These are phyloP conservation scores for Rhogogaster chlorosoma DNA, from an alignment of 2,888 invertebrate genomes.

Conservation along the genomic window DNA sequence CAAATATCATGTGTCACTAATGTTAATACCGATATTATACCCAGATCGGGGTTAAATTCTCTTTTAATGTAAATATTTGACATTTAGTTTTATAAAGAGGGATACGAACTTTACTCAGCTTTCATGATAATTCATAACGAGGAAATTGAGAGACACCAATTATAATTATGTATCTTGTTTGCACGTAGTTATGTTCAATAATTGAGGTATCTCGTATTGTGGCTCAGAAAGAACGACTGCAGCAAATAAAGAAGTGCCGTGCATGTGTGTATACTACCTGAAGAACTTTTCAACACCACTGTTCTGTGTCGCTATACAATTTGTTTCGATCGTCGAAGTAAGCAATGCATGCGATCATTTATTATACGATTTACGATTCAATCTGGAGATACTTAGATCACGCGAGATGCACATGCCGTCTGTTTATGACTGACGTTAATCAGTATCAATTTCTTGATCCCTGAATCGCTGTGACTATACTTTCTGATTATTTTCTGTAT, in stretches of 20 bases:
- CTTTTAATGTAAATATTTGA: background rate
- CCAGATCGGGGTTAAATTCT: background rate
- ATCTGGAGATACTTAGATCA: background rate
- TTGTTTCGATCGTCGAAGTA: background rate
- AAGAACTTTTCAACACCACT: background rate
- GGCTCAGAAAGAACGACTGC: background rate
- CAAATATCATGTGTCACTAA: background rate
- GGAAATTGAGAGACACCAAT: background rate
- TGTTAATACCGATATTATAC: background rate
- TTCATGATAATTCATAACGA: background rate
- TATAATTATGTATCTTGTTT: background rate
- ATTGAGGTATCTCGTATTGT: background rate
- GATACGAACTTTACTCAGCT: background rate
- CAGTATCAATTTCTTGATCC: background rate
- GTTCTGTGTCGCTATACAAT: background rate
- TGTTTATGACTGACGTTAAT: background rate
- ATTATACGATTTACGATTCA: background rate
- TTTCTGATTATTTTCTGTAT: background rate
- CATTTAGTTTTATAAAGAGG: background rate
- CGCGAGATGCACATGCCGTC: background rate
- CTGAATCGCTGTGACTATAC: no score
- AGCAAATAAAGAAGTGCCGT: background rate
- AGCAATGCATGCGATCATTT: background rate
- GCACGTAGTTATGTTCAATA: background rate
- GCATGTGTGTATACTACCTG: no score